Base-by-base conservation (phyloP, 2,113 vertebrate genomes). In the Verasper variegatus region DNA sequence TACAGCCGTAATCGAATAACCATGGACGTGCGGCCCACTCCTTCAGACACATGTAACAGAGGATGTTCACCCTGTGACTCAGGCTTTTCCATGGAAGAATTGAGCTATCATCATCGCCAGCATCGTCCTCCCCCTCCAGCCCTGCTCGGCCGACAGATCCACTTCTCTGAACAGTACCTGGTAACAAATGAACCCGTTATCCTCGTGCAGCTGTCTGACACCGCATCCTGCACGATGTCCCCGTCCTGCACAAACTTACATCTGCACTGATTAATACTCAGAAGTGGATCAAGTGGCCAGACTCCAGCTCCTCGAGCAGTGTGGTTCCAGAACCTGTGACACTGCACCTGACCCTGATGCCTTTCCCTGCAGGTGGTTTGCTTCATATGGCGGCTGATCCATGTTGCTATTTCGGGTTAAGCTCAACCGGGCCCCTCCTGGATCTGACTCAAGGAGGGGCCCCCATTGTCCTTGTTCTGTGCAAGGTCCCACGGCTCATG, bases 1-100 rank as follows among this genome's bases (percentile, higher is more conserved):
- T 95, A 94, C 74, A 65, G 80, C 54, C 60, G 57, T 92, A 92
- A 93, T 91, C 83, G 86, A 89, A 94, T 91, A 89, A 90, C 82
- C n/a, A 21, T 20, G 74, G 69, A 58, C 24, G 69, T 59, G 79
- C 73, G 42, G 62, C 68, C 56, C 66, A 12, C 51, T 72, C 71
- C 51, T 12, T 1, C 66, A 84, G 67, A 88, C 75, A 74, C 68
- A 86, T 76, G 80, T 52, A 80, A 61, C 71, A 42, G 84, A 78
- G 83, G 89, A 91, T 88, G 88, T 85, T 86, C 83, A 52, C 67
- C 51, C 60, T 27, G 45, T 86, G 84, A 89, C 73, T 83, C 87
- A 72, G 68, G 52, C 68, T 88, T 85, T 89, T 91, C 82, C 80
- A 58, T 71, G 74, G 79, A 88, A 86, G 78, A 84, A 72, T 20